Base-by-base conservation (phyloP, 2,797 vertebrate species). In the Oophaga sylvatica region DNA sequence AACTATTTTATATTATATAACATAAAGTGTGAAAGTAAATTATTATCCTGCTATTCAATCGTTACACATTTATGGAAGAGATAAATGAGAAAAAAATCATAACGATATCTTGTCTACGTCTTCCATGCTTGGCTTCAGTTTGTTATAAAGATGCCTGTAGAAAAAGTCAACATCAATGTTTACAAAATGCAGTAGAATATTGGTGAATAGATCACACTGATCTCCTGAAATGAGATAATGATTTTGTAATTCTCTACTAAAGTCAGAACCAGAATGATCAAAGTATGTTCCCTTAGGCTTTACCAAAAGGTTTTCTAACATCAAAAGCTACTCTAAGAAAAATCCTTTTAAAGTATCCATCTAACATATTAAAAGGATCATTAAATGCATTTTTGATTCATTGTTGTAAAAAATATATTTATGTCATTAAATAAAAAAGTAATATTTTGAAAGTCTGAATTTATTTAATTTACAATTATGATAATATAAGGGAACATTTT, bases 261-360 rank as follows among this genome's bases (percentile, higher is more conserved):
- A 85, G 60, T 41, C 68, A 88, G 73, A 76, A 81, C 70, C 70
- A 68, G 7, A 84, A 85, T 81, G 78, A 88, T 88, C 87, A 88
- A 85, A 85, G 87, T 81, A 19, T 85, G 70, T 88, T 85, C 87
- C 83, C 87, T 77, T 77, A 77, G 83, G 87, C 79, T 88, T 88
- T 77, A 76, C 83, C 83, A 85, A 85, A 85, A 88, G 83, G 79
- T 70, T 88, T 88, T 85, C 79, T 77, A 68, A 88, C 83, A 88
- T 88, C 87, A 88, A 85, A 88, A 76, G 83, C 31, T 26, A 81
- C 13, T 65, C 29, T 77, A 84, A 80, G 81, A 82, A 88, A 88
- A 85, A 85, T 75, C 67, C 68, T 88, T 88, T 81, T 85, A 88
- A 81, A 81, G 62, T 26, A 77, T 67, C 65, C 57, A 60, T 76